Evolutionary conservation across 2,888 invertebrate genomes (phyloP).

Genomic region (Electrophaes corylata): DNA sequence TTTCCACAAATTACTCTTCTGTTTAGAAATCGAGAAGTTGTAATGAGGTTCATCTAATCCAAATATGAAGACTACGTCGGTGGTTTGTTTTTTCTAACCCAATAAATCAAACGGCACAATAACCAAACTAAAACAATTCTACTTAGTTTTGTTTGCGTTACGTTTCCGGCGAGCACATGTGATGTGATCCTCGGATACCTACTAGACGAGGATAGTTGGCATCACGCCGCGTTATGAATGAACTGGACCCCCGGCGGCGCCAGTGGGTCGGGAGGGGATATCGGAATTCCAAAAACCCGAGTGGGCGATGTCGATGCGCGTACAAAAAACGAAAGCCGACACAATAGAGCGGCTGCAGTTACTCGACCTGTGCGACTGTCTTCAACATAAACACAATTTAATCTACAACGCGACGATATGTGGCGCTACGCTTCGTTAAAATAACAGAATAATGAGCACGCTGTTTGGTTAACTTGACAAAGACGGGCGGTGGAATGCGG

Average conservation of each 20-base stretch:
- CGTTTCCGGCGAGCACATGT: slow-evolving; percentile 70
- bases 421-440: slow-evolving; percentile 73
- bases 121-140: slow-evolving; percentile 62
- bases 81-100: slow-evolving; percentile 53
- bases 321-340: slow-evolving; percentile 68
- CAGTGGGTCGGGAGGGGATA: slow-evolving; percentile 42
- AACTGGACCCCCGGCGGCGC: slow-evolving; percentile 66
- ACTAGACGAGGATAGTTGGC: slow-evolving; percentile 47
- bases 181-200: slow-evolving; percentile 55
- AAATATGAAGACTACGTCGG: slow-evolving; percentile 59
- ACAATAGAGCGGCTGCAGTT: slow-evolving; percentile 54
- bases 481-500: slow-evolving; percentile 68
- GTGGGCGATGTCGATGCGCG: slow-evolving; percentile 69
- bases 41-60: slow-evolving; percentile 29
- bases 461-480: slow-evolving; percentile 81
- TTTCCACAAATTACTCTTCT: not conserved
- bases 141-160: slow-evolving; percentile 70
- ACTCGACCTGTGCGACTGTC: slow-evolving; percentile 42
- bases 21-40: slow-evolving; percentile 11
- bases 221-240: slow-evolving; percentile 79
- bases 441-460: slow-evolving; percentile 77
- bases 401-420: slow-evolving; percentile 38
- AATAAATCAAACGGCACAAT: slow-evolving; percentile 59
- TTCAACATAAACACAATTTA: slow-evolving; percentile 42
- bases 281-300: slow-evolving; percentile 80